A percentile compares a stretch with the other conserved stretches of the same genome.
Evolutionary conservation across 2,888 invertebrate species (phyloP).

Genomic region (Epirrhoe alternata): DNA sequence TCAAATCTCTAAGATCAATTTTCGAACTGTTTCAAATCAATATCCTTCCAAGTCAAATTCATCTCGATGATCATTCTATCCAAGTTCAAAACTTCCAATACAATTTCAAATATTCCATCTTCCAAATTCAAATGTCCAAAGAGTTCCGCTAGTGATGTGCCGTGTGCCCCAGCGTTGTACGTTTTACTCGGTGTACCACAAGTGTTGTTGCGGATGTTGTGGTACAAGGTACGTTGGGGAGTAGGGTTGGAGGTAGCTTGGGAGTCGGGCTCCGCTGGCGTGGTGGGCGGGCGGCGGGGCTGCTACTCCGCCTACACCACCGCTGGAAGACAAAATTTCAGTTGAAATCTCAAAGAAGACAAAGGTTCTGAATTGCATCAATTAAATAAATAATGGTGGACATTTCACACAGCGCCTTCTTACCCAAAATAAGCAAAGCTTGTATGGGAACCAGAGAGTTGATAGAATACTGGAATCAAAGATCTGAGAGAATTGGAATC

Average conservation of each 20-base stretch:
- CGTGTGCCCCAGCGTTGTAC: neutral
- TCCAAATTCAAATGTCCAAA: neutral
- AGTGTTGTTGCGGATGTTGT: conserved; percentile 86
- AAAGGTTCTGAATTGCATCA: too few species aligned
- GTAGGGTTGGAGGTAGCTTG: conserved; percentile 81
- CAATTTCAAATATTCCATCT: neutral
- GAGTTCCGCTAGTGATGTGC: neutral
- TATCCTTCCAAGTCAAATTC: too few species aligned
- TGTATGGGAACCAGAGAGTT: too few species aligned
- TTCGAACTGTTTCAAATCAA: too few species aligned
- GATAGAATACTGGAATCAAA: too few species aligned
- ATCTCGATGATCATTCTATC: neutral
- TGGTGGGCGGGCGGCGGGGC: conserved; percentile 94
- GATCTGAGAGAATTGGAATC: too few species aligned
- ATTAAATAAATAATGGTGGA: too few species aligned
- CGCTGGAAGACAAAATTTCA: conserved; percentile 47
- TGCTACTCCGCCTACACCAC: conserved; percentile 70
- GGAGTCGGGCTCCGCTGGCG: conserved; percentile 87
- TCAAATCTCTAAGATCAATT: too few species aligned
- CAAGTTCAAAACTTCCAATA: neutral
- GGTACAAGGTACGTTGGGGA: conserved; percentile 79
- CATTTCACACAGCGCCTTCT: too few species aligned
- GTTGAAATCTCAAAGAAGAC: too few species aligned
- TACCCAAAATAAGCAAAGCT: too few species aligned
- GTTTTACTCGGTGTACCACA: conserved; percentile 90